Evolutionary conservation across 2,113 vertebrate species (phyloP).

Genomic region (Platichthys flesus): DNA sequence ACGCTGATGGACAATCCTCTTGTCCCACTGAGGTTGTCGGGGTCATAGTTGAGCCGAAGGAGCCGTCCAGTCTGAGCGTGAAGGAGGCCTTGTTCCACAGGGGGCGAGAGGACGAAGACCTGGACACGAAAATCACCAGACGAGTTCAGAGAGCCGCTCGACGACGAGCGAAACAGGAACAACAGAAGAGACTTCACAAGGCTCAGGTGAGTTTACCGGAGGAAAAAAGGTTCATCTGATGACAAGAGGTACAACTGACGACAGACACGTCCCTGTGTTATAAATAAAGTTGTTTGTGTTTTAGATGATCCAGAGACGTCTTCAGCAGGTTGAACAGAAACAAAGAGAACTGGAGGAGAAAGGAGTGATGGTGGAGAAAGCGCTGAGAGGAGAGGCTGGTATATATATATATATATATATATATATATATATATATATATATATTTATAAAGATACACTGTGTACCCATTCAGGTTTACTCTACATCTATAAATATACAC

Average conservation of each 20-base stretch:
- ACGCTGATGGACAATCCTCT: conserved; percentile 60
- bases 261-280: too few species aligned
- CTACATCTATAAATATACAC: neutral
- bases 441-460: neutral
- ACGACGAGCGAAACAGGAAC: conserved; percentile 92
- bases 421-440: neutral
- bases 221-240: too few species aligned
- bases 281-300: neutral
- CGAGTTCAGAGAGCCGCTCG: conserved; percentile 89
- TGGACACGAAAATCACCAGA: conserved; percentile 88
- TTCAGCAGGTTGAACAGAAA: conserved; percentile 97
- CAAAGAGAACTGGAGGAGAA: conserved; percentile 93
- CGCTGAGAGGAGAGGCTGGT: conserved; percentile 96
- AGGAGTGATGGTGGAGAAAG: conserved; percentile 94
- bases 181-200: conserved; percentile 92
- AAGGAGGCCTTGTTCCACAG: conserved; percentile 81
- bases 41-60: conserved; percentile 56
- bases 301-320: conserved; percentile 94
- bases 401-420: neutral
- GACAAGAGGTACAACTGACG: too few species aligned
- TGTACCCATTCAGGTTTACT: conserved; percentile 73
- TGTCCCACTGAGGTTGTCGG: conserved; percentile 74
- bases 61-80: conserved; percentile 73
- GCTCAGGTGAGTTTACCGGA: conserved; percentile 85
- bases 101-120: conserved; percentile 79